Base-by-base conservation (phyloP, 2,113 vertebrate genomes). In the Erythrocercus mccallii region DNA sequence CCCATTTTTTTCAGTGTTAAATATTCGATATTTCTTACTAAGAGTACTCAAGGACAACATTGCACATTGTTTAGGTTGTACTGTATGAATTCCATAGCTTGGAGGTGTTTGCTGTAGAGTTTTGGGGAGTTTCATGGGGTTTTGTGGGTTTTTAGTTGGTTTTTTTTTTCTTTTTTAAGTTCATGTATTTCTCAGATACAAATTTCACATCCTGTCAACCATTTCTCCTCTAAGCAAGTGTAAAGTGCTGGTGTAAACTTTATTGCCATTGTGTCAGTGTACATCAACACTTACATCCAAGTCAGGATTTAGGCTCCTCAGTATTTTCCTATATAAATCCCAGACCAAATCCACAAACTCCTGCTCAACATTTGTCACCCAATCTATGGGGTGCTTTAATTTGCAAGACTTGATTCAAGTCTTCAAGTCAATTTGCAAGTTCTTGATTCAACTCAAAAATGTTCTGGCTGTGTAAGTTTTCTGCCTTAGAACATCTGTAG, bases 91-190 rank as follows among this genome's bases (percentile, higher is more conserved):
- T 8, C 4, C 47, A 10, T 18, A 8, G 35, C 24, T 61, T 62
- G 7, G 22, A 81, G 12, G 17, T 69, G 13, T 73, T 64, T 62
- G 7, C 12, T 72, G 56, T 60, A 10, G 10, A 10, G 10, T 37
- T 54, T 64, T 31, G 10, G 7, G 24, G 14, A 14, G 11, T 10
- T 48, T 35, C 1, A 9, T 50, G 9, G 13, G 6, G 1, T 6
- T 57, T 56, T 48, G 4, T 9, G 6, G 3, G 0, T 2, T 22
- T 40, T n/a, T 57, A 19, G 11, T 7, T 10, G 6, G 6, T 0
- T 7, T 37, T n/a, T 17, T 24, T 38, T 18, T 27, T 21, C 3
- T 33, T 65, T 79, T 70, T 48, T 5, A 17, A 77, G 56, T 33
- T 0, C 72, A 53, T 10, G 1, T 56, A 15, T 65, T 48, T 74